Evolutionary conservation across 64 coral and sea anemone species (phyloP).

Genomic region (Dendrophyllia cribrosa): DNA sequence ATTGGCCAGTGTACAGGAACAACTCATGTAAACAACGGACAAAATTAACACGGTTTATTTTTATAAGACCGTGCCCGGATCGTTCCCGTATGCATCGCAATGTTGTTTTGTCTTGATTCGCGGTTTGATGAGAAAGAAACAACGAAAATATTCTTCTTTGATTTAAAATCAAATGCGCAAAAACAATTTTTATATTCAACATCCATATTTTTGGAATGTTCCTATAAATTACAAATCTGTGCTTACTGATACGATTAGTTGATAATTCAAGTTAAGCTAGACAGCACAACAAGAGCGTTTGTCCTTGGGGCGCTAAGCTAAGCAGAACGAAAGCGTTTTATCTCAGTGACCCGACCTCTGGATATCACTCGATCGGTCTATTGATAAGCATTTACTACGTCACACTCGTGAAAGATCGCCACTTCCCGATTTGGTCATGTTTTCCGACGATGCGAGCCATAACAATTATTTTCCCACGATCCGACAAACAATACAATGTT

Average conservation of each 20-base stretch:
- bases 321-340: conserved; percentile 9
- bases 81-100: not conserved
- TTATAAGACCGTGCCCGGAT: not conserved
- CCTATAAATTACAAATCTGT: not conserved
- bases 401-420: conserved; percentile 48
- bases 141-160: not conserved
- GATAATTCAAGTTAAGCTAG: not conserved
- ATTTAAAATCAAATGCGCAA: not conserved
- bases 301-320: not conserved
- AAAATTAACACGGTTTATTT: conserved; percentile 20
- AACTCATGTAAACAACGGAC: not conserved
- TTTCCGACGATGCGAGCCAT: conserved; percentile 44
- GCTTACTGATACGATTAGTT: not conserved
- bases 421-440: conserved; percentile 65
- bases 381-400: conserved; percentile 32
- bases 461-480: conserved; percentile 55
- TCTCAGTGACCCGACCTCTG: conserved; percentile 21
- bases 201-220: not conserved
- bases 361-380: conserved; percentile 32
- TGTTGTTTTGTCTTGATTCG: not conserved
- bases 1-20: conserved; percentile 8
- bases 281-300: too few species aligned
- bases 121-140: not conserved
- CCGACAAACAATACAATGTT: conserved; percentile 35
- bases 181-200: not conserved